Evolutionary conservation across 2,797 vertebrate species (phyloP).

Genomic region (Enteromius treurensis): DNA sequence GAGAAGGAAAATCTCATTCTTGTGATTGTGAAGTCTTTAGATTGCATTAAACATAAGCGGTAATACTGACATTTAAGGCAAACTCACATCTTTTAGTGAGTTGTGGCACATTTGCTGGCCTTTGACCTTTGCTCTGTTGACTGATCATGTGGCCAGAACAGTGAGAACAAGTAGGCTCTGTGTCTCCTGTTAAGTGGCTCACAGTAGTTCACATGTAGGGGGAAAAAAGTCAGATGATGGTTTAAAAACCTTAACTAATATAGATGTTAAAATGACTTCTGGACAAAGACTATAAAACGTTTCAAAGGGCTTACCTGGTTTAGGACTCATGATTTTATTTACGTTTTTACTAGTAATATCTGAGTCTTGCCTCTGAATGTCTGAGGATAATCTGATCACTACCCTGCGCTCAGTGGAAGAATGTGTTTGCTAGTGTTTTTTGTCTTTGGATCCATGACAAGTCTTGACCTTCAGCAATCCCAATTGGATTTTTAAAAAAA

Average conservation of each 20-base stretch:
- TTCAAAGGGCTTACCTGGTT: not conserved
- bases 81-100: slow-evolving; percentile 5
- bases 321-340: not conserved
- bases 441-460: not conserved
- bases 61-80: not conserved
- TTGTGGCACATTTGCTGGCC: slow-evolving; percentile 8
- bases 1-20: slow-evolving; percentile 4
- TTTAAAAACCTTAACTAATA: not conserved
- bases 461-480: slow-evolving; percentile 41
- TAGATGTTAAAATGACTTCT: not conserved
- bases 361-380: not conserved
- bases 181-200: slow-evolving; percentile 12
- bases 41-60: not conserved
- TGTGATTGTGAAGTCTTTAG: slow-evolving; percentile 3
- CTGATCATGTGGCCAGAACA: slow-evolving; percentile 4
- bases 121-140: slow-evolving; percentile 25
- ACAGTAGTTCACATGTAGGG: not conserved
- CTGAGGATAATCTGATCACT: not conserved
- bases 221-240: not conserved
- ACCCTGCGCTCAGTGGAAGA: slow-evolving; percentile 1
- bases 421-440: slow-evolving; percentile 25
- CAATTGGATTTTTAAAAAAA: not conserved
- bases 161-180: slow-evolving; percentile 8
- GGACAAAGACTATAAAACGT: not conserved
- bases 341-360: slow-evolving; percentile 4